Conservation (phyloP, 2,888 invertebrate genomes). For the Pollenia angustigena region DNA sequence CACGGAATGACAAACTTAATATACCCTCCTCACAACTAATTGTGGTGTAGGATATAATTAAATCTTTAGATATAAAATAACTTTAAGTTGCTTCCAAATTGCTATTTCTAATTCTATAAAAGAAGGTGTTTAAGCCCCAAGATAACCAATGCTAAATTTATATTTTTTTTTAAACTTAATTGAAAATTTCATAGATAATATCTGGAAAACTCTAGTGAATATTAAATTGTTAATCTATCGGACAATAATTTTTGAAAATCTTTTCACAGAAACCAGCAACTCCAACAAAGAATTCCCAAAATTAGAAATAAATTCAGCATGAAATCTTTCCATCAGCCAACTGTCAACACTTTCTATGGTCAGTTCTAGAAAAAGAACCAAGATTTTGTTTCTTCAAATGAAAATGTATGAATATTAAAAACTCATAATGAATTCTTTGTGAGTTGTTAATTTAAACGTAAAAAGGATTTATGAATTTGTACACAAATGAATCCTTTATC, state of each 20-base stretch:
- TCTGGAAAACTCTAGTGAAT: constrained; percentile 37
- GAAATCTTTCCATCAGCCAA: constrained; percentile 62
- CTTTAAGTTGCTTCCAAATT: too few relatives aligned
- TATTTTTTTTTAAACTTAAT: constrained; percentile 12
- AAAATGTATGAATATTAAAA: constrained; percentile 52
- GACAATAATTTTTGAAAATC: not conserved
- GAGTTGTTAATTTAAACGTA: constrained; percentile 15
- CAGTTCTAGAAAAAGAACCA: constrained; percentile 21
- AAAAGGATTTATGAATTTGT: constrained; percentile 57
- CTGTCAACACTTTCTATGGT: constrained; percentile 63
- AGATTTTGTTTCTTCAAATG: not conserved
- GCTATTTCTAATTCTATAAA: too few relatives aligned
- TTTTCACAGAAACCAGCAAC: constrained; percentile 26
- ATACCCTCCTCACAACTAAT: too few relatives aligned
- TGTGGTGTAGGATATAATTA: too few relatives aligned
- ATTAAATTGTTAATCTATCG: not conserved
- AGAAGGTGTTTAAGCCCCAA: not conserved
- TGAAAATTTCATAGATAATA: constrained; percentile 59
- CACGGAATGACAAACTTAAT: too few relatives aligned
- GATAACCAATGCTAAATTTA: not conserved
- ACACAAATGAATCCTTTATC: constrained; percentile 31
- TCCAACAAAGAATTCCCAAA: constrained; percentile 60
- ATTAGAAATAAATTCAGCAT: constrained; percentile 43
- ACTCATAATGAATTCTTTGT: constrained; percentile 43
- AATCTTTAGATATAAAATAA: too few relatives aligned